Conservation (phyloP, 2,113 vertebrate genomes). For the Aspidoscelis tigris region DNA sequence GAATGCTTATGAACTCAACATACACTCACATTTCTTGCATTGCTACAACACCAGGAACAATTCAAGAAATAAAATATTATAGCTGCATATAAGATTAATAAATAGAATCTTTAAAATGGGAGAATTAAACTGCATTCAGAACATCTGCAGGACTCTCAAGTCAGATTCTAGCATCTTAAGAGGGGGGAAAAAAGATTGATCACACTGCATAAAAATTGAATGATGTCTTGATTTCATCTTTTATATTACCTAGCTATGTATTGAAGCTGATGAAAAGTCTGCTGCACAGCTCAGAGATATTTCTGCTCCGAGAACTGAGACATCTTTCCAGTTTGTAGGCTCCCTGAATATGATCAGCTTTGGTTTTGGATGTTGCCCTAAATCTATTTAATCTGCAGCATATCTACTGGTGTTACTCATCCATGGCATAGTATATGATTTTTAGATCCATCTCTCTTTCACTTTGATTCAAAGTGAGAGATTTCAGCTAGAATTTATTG, state of each 20-base stretch:
- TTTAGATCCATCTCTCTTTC: not conserved
- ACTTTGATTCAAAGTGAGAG: not conserved
- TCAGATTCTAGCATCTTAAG: not conserved
- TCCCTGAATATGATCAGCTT: not conserved
- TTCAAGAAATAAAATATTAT: not conserved
- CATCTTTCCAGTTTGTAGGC: not conserved
- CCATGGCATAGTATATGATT: not conserved
- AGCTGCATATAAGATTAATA: not conserved
- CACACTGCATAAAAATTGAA: not conserved
- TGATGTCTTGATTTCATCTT: constrained; percentile 5
- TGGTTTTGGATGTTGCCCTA: not conserved
- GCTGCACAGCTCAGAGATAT: not conserved
- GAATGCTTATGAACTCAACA: not conserved
- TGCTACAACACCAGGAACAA: not conserved
- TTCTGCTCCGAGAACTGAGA: not conserved
- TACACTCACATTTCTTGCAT: not conserved
- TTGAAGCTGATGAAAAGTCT: not conserved
- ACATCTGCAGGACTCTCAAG: not conserved
- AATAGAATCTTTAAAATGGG: not conserved
- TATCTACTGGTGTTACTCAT: not conserved
- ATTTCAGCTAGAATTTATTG: not conserved
- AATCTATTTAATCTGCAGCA: not conserved
- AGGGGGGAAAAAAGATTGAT: not conserved
- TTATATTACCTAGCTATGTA: not conserved
- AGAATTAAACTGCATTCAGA: constrained; percentile 1